Percentiles rank a stretch among this genome's conserved stretches.
phyloP scores from a whole-genome alignment of 2,113 vertebrate genomes.

The Mesitornis unicolor region DNA sequence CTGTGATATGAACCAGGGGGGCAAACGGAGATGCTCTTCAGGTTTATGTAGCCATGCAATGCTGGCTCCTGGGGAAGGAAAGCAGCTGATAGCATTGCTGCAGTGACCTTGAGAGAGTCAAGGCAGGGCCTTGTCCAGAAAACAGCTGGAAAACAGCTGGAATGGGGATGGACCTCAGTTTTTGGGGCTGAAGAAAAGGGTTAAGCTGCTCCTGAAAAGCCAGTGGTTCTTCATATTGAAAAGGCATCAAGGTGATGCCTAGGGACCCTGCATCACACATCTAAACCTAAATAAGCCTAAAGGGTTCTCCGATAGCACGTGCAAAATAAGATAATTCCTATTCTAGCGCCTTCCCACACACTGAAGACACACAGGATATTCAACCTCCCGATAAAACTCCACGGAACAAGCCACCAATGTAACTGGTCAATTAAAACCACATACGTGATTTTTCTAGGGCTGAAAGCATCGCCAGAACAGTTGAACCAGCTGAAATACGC shows the following conservation, averaged over 20 bases:
- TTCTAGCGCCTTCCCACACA: not conserved
- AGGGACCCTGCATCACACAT: not conserved
- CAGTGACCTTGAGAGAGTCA: not conserved
- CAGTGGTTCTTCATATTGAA: not conserved
- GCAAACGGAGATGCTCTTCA: not conserved
- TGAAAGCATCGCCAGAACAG: not conserved
- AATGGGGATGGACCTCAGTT: not conserved
- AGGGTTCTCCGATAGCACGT: rapidly evolving
- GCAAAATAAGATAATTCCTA: rapidly evolving
- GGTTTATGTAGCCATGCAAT: rapidly evolving
- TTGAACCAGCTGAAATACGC: not conserved
- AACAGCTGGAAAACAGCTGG: not conserved
- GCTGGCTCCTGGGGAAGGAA: not conserved
- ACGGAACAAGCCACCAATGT: not conserved
- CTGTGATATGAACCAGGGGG: rapidly evolving
- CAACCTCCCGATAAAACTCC: not conserved
- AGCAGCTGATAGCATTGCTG: rapidly evolving
- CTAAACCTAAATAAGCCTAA: too few relatives aligned
- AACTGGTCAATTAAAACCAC: not conserved
- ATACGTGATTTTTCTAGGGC: not conserved
- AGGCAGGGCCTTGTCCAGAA: not conserved
- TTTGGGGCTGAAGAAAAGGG: not conserved
- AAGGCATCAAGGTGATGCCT: not conserved
- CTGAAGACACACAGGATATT: not conserved
- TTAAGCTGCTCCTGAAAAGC: not conserved